Conservation (phyloP, 2,888 invertebrate species). For the Ichneumoninae sp. region DNA sequence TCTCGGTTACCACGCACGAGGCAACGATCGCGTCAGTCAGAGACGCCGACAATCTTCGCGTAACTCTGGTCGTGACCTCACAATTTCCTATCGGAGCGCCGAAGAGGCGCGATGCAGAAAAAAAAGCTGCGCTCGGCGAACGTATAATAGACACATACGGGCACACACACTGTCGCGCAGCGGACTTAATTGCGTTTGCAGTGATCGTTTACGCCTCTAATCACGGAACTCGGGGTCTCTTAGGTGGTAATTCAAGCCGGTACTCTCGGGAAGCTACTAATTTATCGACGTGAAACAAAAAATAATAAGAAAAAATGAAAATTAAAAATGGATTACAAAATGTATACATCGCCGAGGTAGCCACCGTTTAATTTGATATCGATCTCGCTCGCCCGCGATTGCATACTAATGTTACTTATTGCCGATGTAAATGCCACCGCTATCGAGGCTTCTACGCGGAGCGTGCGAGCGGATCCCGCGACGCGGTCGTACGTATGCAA, state of each 20-base stretch:
- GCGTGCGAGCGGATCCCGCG: conserved; percentile 41
- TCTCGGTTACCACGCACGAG: conserved; percentile 42
- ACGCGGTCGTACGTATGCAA: conserved; percentile 8
- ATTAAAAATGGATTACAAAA: conserved; percentile 60
- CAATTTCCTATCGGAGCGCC: conserved; percentile 58
- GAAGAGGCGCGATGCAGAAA: not conserved
- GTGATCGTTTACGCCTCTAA: conserved; percentile 64
- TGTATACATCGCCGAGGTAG: conserved; percentile 51
- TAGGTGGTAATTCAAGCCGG: conserved; percentile 48
- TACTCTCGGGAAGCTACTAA: conserved; percentile 8
- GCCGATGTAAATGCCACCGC: conserved; percentile 34
- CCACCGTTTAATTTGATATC: conserved; percentile 62
- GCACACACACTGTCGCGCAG: conserved; percentile 8
- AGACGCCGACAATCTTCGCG: conserved; percentile 43
- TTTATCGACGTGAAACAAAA: not conserved
- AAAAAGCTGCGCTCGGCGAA: conserved; percentile 3
- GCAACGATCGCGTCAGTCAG: conserved; percentile 34
- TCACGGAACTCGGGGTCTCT: conserved; percentile 55
- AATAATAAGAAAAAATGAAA: too few species aligned
- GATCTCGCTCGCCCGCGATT: conserved; percentile 52
- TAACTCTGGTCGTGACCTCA: conserved; percentile 61
- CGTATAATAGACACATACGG: not conserved
- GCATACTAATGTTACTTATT: conserved; percentile 63
- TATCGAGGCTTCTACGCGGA: conserved; percentile 40
- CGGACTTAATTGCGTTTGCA: conserved; percentile 60